phyloP scores from a whole-genome alignment of 1,140 invertebrate genomes.

The Portunus trituberculatus region DNA sequence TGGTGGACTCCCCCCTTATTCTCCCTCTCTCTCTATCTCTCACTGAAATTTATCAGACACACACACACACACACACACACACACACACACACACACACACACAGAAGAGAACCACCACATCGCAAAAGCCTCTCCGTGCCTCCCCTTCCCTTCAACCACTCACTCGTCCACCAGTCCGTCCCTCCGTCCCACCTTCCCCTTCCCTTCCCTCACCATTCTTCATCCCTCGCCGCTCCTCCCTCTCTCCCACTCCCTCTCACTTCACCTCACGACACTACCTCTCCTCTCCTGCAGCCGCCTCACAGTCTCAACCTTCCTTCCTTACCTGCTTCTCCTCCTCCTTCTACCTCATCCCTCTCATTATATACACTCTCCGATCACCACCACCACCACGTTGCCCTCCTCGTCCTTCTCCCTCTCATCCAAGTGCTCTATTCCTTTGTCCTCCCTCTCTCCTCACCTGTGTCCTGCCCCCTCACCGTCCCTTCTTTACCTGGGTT shows the following conservation, averaged over 20 bases:
- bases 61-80: not conserved
- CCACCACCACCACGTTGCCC: not conserved
- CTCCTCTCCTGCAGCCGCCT: not conserved
- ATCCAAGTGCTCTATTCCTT: not conserved
- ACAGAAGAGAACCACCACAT: conserved; percentile 10
- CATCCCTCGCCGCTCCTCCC: not conserved
- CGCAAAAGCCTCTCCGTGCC: not conserved
- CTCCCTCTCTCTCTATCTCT: not conserved
- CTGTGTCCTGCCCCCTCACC: not conserved
- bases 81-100: too few relatives aligned
- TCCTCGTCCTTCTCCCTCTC: not conserved
- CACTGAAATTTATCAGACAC: not conserved
- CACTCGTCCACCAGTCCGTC: not conserved
- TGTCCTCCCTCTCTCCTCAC: not conserved
- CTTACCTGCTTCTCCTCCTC: not conserved
- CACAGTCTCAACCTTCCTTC: not conserved
- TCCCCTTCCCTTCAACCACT: not conserved
- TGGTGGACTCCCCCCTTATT: not conserved
- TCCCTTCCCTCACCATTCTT: not conserved
- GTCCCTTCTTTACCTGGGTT: not conserved
- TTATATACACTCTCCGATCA: not conserved
- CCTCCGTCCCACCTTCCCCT: not conserved
- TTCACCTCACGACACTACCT: not conserved
- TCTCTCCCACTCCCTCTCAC: not conserved
- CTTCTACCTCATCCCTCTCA: not conserved